Percentiles rank a stretch among this genome's conserved stretches.
phyloP scores from a whole-genome alignment of 2,113 vertebrate species.

The Brachypteracias leptosomus region DNA sequence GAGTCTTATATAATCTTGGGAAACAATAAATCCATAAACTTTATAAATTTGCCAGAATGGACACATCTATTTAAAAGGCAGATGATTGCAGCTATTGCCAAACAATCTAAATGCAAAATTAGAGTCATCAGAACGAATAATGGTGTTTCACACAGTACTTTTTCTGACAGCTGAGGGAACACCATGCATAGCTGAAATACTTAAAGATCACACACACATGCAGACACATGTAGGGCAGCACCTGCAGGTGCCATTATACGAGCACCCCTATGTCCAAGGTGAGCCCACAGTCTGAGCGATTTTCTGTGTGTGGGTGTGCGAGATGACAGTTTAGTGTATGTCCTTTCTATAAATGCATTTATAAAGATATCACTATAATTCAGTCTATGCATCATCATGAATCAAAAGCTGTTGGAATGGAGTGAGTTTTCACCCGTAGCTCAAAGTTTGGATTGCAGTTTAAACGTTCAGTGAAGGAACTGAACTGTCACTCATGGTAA shows the following conservation, averaged over 20 bases:
- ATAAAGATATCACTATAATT: not conserved
- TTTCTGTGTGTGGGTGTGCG: too few species aligned
- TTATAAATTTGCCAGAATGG: not conserved
- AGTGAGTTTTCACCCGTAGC: not conserved
- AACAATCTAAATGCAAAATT: not conserved
- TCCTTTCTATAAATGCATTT: not conserved
- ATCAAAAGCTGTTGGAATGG: not conserved
- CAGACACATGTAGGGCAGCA: rapidly evolving
- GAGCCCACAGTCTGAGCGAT: too few species aligned
- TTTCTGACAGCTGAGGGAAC: not conserved
- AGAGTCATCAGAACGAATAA: not conserved
- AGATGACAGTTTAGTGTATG: not conserved
- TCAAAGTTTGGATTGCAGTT: not conserved
- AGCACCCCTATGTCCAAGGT: too few species aligned
- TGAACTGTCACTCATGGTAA: not conserved
- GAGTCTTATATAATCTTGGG: not conserved
- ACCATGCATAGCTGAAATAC: not conserved
- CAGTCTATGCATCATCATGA: not conserved
- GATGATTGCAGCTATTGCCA: not conserved
- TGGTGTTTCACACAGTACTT: not conserved
- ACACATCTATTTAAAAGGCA: not conserved
- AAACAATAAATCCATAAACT: not conserved
- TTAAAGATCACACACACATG: not conserved
- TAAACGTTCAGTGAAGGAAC: not conserved
- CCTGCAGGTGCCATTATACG: not conserved